phyloP scores from a whole-genome alignment of 2,888 invertebrate genomes.

The Ypsolopha sequella region DNA sequence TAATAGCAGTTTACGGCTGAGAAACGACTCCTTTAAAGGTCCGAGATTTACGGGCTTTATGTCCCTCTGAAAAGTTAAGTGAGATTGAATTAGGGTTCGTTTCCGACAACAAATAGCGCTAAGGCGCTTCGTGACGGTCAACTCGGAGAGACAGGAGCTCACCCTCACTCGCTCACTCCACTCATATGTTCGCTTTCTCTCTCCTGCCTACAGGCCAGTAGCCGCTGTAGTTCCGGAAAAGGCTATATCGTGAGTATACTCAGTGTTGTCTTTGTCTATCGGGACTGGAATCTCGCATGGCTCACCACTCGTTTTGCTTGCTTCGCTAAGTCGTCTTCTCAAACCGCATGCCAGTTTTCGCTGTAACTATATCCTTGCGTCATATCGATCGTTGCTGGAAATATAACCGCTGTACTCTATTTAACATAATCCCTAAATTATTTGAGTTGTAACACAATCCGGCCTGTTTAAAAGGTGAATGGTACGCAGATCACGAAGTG shows the following conservation, averaged over 20 bases:
- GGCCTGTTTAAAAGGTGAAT: slow-evolving; percentile 22
- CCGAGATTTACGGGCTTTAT: slow-evolving; percentile 1
- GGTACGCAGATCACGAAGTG: slow-evolving; percentile 61
- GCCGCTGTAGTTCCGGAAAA: slow-evolving; percentile 93
- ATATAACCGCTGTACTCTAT: background rate
- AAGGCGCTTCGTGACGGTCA: background rate
- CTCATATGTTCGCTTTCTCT: slow-evolving; percentile 70
- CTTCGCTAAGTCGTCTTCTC: slow-evolving; percentile 14
- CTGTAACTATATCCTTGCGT: background rate
- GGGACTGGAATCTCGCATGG: slow-evolving; percentile 24
- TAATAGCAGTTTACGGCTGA: background rate
- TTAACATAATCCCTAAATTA: background rate
- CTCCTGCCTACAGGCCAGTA: slow-evolving; percentile 83
- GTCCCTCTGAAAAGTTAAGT: slow-evolving; percentile 2
- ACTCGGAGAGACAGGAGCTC: slow-evolving; percentile 46
- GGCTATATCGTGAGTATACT: slow-evolving; percentile 92
- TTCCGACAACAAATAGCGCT: slow-evolving; percentile 4
- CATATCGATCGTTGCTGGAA: background rate
- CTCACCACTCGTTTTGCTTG: slow-evolving; percentile 23
- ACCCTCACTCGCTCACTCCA: slow-evolving; percentile 51
- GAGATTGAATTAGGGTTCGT: slow-evolving; percentile 5
- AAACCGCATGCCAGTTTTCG: slow-evolving; percentile 1
- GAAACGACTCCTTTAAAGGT: background rate
- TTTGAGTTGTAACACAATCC: background rate
- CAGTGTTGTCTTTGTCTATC: slow-evolving; percentile 51